Conservation (phyloP, 2,113 vertebrate genomes). For the Rousettus leschenaultii region DNA sequence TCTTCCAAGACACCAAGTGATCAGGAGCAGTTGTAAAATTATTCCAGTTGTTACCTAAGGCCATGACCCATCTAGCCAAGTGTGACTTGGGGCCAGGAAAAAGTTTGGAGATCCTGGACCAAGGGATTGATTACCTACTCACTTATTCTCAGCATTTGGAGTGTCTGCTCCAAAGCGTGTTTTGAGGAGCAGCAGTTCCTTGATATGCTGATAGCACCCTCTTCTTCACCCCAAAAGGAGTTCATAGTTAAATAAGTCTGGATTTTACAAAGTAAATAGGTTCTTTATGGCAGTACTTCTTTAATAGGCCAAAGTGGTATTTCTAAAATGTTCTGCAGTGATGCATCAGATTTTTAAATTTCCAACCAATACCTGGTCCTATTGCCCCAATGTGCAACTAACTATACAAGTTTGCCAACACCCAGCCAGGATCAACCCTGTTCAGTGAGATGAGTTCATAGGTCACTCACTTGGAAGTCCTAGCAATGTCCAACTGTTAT, state of each 20-base stretch:
- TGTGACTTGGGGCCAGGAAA: not conserved
- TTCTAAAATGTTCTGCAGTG: not conserved
- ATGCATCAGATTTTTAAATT: not conserved
- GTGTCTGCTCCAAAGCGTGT: not conserved
- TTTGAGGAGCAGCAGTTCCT: not conserved
- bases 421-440: not conserved
- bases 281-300: not conserved
- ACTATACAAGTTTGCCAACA: not conserved
- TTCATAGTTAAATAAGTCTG: not conserved
- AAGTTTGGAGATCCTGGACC: not conserved
- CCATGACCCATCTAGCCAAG: not conserved
- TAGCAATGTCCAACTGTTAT: not conserved
- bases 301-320: not conserved
- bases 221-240: not conserved
- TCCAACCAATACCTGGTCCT: not conserved
- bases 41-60: not conserved
- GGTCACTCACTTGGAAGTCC: not conserved
- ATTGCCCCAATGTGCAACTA: not conserved
- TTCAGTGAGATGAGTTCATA: not conserved
- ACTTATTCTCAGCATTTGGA: not conserved
- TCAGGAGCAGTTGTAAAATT: constrained; percentile 8
- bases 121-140: not conserved
- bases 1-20: not conserved
- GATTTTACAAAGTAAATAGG: not conserved
- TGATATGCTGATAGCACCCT: not conserved